Percentiles rank a stretch among this genome's conserved stretches.
Conservation (phyloP, 2,888 invertebrate genomes). For the Caenorhabditis afra region DNA sequence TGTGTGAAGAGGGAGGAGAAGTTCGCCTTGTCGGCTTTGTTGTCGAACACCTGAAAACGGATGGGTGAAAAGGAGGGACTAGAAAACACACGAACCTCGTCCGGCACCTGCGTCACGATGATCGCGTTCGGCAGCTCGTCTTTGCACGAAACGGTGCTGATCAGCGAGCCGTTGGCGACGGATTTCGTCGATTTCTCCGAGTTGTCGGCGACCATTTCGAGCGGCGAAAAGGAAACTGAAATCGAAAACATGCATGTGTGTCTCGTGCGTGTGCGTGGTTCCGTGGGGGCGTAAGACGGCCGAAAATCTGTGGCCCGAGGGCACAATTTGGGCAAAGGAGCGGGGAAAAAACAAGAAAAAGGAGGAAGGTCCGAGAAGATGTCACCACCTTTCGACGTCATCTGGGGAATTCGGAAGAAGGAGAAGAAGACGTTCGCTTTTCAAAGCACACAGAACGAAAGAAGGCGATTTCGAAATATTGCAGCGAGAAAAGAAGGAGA, state of each 20-base stretch:
- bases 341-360: not conserved
- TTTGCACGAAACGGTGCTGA: constrained; percentile 67
- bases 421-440: constrained; percentile 13
- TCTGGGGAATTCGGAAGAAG: not conserved
- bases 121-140: constrained; percentile 80
- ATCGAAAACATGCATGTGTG: not conserved
- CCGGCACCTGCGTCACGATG: constrained; percentile 75
- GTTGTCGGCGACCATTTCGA: constrained; percentile 58
- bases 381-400: not conserved
- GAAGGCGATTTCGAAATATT: not conserved
- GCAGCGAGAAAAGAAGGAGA: constrained; percentile 2
- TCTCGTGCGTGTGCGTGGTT: constrained; percentile 10
- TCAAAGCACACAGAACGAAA: not conserved
- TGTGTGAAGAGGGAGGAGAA: constrained; percentile 91
- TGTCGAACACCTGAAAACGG: constrained; percentile 71
- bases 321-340: constrained; percentile 39
- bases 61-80: not conserved
- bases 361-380: constrained; percentile 1
- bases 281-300: constrained; percentile 25
- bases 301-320: constrained; percentile 45
- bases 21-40: constrained; percentile 74
- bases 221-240: no score
- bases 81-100: constrained; percentile 59
- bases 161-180: constrained; percentile 52
- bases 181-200: constrained; percentile 57